These are phyloP conservation scores for Scaptomyza cyrtandrae DNA, from an alignment of 2,888 invertebrate genomes.

Conservation along the genomic window DNA sequence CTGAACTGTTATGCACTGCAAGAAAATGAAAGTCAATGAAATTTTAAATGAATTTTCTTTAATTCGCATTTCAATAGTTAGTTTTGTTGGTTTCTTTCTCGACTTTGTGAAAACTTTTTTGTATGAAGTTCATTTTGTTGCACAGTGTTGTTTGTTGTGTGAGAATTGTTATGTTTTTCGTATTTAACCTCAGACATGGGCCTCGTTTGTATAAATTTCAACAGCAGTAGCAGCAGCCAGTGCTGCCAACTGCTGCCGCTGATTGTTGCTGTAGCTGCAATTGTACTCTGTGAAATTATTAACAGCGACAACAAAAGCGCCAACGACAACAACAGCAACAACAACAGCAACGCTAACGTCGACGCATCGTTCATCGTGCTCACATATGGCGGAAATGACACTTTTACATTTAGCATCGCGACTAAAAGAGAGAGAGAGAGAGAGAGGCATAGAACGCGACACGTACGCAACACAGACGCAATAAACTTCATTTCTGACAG, in stretches of 20 bases:
- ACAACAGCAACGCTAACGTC: slow-evolving; percentile 18
- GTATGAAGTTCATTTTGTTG: not conserved
- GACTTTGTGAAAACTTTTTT: too few relatives aligned
- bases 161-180: slow-evolving; percentile 78
- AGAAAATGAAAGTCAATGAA: not conserved
- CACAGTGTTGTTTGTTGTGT: slow-evolving; percentile 2
- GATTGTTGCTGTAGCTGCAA: slow-evolving; percentile 57
- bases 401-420: slow-evolving; percentile 71
- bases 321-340: slow-evolving; percentile 20
- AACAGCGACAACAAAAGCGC: slow-evolving; percentile 64
- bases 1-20: not conserved
- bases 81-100: too few relatives aligned
- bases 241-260: slow-evolving; percentile 53
- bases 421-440: not conserved
- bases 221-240: slow-evolving; percentile 49
- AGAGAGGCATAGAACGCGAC: slow-evolving; percentile 28
- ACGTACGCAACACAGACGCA: slow-evolving; percentile 78
- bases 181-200: slow-evolving; percentile 80
- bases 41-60: too few relatives aligned
- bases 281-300: slow-evolving; percentile 72
- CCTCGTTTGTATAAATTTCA: slow-evolving; percentile 78
- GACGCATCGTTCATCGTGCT: slow-evolving; percentile 80
- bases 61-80: too few relatives aligned
- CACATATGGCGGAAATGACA: slow-evolving; percentile 82
- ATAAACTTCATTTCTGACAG: slow-evolving; percentile 83